Base-by-base conservation (phyloP, 1,140 invertebrate genomes). In the Drosophila repleta region DNA sequence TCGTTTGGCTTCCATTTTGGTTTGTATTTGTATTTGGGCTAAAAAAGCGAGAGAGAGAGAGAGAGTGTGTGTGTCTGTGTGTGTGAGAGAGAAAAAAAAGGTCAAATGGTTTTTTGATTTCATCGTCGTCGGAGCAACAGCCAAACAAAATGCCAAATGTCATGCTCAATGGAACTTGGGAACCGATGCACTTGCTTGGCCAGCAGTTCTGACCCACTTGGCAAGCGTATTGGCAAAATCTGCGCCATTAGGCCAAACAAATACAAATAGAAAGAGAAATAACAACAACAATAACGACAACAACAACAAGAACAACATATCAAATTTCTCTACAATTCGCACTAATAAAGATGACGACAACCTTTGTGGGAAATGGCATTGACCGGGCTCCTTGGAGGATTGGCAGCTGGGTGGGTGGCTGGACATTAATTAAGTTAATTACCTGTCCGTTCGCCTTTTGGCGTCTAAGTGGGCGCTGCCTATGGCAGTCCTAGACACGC, bases 141-240 rank as follows among this genome's bases (percentile, higher is more conserved):
- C 61, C 57, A 53, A 72, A 76, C 73, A 72, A 76, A 78, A 78
- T 78, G 73, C 63, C 68, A 78, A 78, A 67, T 66, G 76, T 78
- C 76, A 78, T 78, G 73, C 58, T 63, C 57, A 43, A 53, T 65
- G 52, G 67, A 64, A 37, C 15, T 69, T 74, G 58, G 66, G 57
- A 69, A 68, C 51, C 20, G 29, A 43, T 78, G 67, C 73, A 76
- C 73, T 76, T 67, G 67, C 43, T 70, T 71, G 56, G 55, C 52
- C 49, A 70, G 20, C 72, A 51, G 46, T 65, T 70, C 29, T 74
- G 73, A 75, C 76, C 68, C 68, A 76, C 39, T 75, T 76, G 76
- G 76, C 76, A 66, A 49, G 41, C 55, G 43, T 15, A 60, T 26
- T 18, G 35, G 58, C 21, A 26, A 43, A 66, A 15, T 32, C 11